Evolutionary conservation across 2,113 vertebrate genomes (phyloP), one percentile per base, ranked within the genome.

Genomic region (Oceanodroma tethys): DNA sequence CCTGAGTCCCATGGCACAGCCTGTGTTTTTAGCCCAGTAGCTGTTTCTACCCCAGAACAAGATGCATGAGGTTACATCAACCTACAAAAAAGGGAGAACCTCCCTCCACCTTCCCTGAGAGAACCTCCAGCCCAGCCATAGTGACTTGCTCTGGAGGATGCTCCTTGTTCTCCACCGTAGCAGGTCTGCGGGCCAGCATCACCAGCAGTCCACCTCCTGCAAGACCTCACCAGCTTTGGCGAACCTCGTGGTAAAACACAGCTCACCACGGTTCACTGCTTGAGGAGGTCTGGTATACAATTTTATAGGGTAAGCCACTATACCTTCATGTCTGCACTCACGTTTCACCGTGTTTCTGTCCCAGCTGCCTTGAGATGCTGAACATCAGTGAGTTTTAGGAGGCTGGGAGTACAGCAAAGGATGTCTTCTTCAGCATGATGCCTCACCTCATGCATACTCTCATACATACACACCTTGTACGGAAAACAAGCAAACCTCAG

Each of bases 231-330:
- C 16, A n/a, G n/a, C 55, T 48, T n/a, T 55, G 47, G 11, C 10
- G 65, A 90, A 3, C 38, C 18, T 66, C 18, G 0, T 1, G 30
- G 45, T 6, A 23, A 53, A 50, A 65, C 5, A 16, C 2, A 0
- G 18, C 29, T 43, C 15, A 12, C 8, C 38, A 50, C 3, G 1
- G 65, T 5, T 40, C 63, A 36, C 21, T 47, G 36, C 45, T 36
- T 4, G 30, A 91, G 60, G 34, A 71, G 42, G 23, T 22, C 72
- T 58, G 13, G 21, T 5, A 22, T 6, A 5, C 22, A 38, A 14
- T 22, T 27, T 25, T 13, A 53, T 0, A 30, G 42, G 42, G 50
- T 13, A 30, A 88, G 5, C 10, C 40, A 12, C 34, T 9, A 4
- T 0, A 15, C 16, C 29, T 38, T 34, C 74, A 15, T 0, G 8